Percentiles rank a stretch among this genome's conserved stretches.
phyloP scores from a whole-genome alignment of 2,888 invertebrate genomes.

The Meghimatium bilineatum region DNA sequence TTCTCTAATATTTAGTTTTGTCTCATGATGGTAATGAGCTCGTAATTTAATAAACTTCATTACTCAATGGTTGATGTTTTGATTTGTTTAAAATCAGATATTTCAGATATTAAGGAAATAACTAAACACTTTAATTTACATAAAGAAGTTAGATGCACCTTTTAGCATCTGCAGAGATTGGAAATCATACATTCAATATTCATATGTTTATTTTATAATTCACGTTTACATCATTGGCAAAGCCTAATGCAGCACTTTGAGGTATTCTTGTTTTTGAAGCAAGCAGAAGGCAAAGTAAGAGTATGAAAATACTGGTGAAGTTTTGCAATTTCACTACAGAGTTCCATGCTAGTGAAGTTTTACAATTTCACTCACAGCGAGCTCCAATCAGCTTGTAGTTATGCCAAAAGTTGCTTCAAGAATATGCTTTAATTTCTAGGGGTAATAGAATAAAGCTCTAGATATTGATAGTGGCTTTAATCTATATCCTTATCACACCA shows the following conservation, averaged over 20 bases:
- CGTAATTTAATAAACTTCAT: background rate
- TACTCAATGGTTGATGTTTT: background rate
- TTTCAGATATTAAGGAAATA: background rate
- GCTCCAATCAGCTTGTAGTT: too few species aligned
- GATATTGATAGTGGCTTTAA: background rate
- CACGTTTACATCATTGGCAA: background rate
- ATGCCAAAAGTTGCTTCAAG: background rate
- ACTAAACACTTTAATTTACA: background rate
- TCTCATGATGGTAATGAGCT: background rate
- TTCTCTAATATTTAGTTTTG: conserved; percentile 13
- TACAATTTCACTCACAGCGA: too few species aligned
- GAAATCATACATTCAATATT: background rate
- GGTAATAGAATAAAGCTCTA: background rate
- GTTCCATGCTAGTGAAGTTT: too few species aligned
- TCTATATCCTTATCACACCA: background rate
- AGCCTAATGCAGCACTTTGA: background rate
- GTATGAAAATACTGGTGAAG: background rate
- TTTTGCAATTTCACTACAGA: background rate
- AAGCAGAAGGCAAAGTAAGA: background rate
- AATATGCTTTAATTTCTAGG: background rate
- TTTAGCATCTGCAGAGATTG: background rate
- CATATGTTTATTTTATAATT: background rate
- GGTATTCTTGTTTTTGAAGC: background rate
- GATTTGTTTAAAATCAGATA: background rate
- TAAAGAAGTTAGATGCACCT: background rate